These are phyloP conservation scores for Garra rufa DNA, from an alignment of 2,113 vertebrate species.

Conservation along the genomic window DNA sequence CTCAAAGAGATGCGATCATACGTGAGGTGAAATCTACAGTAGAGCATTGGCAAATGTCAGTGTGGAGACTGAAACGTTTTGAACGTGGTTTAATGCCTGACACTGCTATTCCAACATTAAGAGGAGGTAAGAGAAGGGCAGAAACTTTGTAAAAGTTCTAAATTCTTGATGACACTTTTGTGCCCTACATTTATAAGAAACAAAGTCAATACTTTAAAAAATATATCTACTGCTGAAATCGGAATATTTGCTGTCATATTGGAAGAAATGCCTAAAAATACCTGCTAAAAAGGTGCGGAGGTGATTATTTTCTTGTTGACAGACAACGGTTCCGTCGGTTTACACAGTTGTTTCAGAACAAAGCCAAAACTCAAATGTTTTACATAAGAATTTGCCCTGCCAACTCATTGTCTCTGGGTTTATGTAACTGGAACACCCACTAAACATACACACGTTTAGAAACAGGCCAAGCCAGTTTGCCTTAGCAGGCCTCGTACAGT, in stretches of 20 bases:
- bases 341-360: conserved; percentile 8
- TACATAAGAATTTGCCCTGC: neutral
- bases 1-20: conserved; percentile 32
- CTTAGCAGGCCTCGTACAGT: neutral
- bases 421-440: conserved; percentile 36
- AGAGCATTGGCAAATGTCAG: neutral
- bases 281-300: neutral
- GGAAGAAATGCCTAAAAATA: neutral
- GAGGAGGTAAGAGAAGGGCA: neutral
- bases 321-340: neutral
- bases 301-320: conserved; percentile 29
- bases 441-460: conserved; percentile 30
- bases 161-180: neutral
- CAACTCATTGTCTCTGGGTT: conserved; percentile 24
- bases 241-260: neutral
- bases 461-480: conserved; percentile 38
- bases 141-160: neutral
- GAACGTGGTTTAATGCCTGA: conserved; percentile 13
- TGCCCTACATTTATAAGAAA: neutral
- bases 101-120: neutral
- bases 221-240: neutral
- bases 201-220: conserved; percentile 15
- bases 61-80: neutral
- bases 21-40: conserved; percentile 37
- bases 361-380: conserved; percentile 20